phyloP scores from a whole-genome alignment of 2,888 invertebrate species.

The Brachypterus glaber region DNA sequence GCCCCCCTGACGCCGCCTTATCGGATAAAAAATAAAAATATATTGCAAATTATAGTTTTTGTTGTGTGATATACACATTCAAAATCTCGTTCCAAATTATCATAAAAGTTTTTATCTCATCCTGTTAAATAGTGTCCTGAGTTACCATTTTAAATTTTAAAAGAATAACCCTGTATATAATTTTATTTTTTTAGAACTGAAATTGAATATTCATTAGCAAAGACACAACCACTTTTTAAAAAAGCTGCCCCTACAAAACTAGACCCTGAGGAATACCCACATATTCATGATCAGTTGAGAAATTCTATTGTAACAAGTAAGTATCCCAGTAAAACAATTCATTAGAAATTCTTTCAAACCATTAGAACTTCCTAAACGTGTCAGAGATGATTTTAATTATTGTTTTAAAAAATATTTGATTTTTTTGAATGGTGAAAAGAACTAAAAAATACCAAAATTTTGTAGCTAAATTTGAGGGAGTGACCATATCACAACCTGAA shows the following conservation, averaged over 20 bases:
- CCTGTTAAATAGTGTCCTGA: conserved; percentile 6
- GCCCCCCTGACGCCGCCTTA: no score
- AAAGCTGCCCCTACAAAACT: conserved; percentile 36
- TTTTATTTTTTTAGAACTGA: conserved; percentile 22
- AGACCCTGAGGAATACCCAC: conserved; percentile 58
- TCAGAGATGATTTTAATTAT: neutral
- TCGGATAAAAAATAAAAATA: no score
- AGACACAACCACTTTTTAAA: conserved; percentile 29
- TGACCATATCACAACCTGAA: conserved; percentile 49
- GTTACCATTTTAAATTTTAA: conserved; percentile 1
- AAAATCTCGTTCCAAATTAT: no score
- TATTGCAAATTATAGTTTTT: no score
- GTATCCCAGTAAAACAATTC: conserved; percentile 9
- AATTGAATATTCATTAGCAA: conserved; percentile 28
- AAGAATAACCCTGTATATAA: neutral
- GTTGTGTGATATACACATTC: no score
- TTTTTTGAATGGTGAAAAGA: conserved; percentile 1
- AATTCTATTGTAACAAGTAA: conserved; percentile 37
- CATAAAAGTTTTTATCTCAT: no score
- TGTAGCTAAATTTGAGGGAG: conserved; percentile 30
- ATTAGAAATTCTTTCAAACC: neutral
- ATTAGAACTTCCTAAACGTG: neutral
- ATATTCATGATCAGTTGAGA: conserved; percentile 76
- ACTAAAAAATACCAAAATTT: conserved; percentile 9
- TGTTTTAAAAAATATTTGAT: neutral